Conservation (phyloP, 2,888 invertebrate species). For the Hypena proboscidalis region DNA sequence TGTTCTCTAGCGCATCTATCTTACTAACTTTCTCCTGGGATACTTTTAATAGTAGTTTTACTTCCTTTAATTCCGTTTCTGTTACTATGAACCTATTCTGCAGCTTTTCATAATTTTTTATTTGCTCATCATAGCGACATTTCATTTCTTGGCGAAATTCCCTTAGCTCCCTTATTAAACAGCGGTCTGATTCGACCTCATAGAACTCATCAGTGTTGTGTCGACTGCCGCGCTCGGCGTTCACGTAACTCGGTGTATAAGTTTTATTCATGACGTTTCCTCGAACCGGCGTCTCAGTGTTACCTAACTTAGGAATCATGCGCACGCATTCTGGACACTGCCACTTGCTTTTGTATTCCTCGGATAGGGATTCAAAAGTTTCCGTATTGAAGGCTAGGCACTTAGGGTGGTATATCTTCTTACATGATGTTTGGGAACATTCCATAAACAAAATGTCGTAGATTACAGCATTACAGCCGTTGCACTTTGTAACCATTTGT, state of each 20-base stretch:
- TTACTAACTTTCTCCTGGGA: slow-evolving; percentile 25
- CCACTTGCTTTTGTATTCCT: neutral
- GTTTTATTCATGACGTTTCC: slow-evolving; percentile 10
- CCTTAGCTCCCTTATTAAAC: slow-evolving; percentile 8
- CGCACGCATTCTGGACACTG: slow-evolving; percentile 1
- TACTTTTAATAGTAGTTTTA: slow-evolving; percentile 24
- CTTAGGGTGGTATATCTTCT: neutral
- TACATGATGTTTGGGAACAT: neutral
- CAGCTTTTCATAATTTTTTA: slow-evolving; percentile 14
- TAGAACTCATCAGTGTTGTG: neutral
- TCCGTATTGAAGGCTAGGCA: neutral
- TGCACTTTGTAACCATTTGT: slow-evolving; percentile 2
- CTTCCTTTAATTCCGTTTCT: slow-evolving; percentile 17
- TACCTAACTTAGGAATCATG: neutral
- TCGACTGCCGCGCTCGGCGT: slow-evolving; percentile 15
- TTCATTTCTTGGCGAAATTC: slow-evolving; percentile 24
- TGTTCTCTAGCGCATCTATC: slow-evolving; percentile 21
- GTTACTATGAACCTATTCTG: slow-evolving; percentile 17
- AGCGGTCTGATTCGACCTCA: slow-evolving; percentile 5
- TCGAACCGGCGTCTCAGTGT: slow-evolving; percentile 1
- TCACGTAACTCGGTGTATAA: slow-evolving; percentile 20
- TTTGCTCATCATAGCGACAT: slow-evolving; percentile 13
- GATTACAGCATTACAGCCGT: neutral
- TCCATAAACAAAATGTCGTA: neutral
- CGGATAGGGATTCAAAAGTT: neutral